Percentiles rank a stretch among this genome's conserved stretches.
phyloP scores from a whole-genome alignment of 1,140 invertebrate genomes.

The Psilanteris sp. region DNA sequence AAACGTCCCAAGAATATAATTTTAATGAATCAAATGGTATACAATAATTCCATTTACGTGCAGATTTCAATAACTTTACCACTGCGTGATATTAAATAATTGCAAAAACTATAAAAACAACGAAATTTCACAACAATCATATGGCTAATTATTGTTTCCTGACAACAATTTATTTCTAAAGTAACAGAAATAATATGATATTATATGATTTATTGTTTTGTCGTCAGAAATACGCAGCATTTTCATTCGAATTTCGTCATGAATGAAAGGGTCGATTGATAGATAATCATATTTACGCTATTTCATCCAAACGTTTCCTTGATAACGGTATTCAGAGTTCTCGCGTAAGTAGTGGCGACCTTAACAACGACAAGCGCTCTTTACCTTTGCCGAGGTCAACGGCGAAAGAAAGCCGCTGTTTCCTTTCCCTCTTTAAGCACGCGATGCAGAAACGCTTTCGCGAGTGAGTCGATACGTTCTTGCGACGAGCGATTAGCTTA shows the following conservation, averaged over 20 bases:
- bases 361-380: constrained; percentile 35
- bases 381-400: constrained; percentile 60
- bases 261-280: constrained; percentile 49
- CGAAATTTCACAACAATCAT: too few relatives aligned
- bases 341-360: constrained; percentile 30
- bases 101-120: too few relatives aligned
- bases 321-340: constrained; percentile 51
- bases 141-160: too few relatives aligned
- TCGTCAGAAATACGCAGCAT: background rate
- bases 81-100: too few relatives aligned
- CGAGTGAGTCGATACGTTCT: constrained; percentile 24
- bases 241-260: constrained; percentile 14
- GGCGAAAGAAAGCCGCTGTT: constrained; percentile 40
- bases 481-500: constrained; percentile 19
- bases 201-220: background rate
- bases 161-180: too few relatives aligned
- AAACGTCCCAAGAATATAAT: too few relatives aligned
- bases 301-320: constrained; percentile 29
- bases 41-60: too few relatives aligned
- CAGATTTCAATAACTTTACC: too few relatives aligned
- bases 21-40: too few relatives aligned
- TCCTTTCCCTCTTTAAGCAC: constrained; percentile 43
- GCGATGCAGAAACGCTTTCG: constrained; percentile 49
- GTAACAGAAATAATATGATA: background rate
- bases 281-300: constrained; percentile 1